Percentiles rank a stretch among this genome's conserved stretches.
Conservation (phyloP, 2,888 invertebrate species). For the Mesorhabditis sp. region DNA sequence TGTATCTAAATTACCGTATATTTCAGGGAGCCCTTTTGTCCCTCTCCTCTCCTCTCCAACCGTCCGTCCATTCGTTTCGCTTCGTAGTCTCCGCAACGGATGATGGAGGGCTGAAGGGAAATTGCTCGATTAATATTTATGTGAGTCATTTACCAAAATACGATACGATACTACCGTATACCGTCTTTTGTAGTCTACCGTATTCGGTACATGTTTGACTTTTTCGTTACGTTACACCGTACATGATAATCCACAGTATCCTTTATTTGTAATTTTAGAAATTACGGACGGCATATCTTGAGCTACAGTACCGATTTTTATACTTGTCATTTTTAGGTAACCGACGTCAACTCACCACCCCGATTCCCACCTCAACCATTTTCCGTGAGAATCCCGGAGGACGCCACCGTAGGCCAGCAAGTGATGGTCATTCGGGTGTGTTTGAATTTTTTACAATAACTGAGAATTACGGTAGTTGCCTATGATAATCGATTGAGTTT, state of each 20-base stretch:
- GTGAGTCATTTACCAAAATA: neutral
- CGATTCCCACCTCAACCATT: conserved; percentile 47
- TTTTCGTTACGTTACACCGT: too few relatives aligned
- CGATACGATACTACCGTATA: too few relatives aligned
- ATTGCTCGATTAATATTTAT: conserved; percentile 11
- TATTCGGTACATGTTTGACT: too few relatives aligned
- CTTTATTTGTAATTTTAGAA: too few relatives aligned
- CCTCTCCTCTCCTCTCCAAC: conserved; percentile 38
- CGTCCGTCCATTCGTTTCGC: conserved; percentile 37
- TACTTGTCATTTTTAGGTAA: conserved; percentile 61
- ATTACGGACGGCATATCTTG: too few relatives aligned
- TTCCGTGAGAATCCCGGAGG: conserved; percentile 70
- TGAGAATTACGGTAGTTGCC: neutral
- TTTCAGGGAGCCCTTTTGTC: conserved; percentile 45
- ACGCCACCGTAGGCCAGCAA: conserved; percentile 74
- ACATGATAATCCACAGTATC: too few relatives aligned
- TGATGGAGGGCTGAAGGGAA: conserved; percentile 27
- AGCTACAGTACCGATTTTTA: neutral
- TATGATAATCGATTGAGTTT: neutral
- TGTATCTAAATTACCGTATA: too few relatives aligned
- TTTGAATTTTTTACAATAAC: neutral
- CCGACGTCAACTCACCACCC: conserved; percentile 53
- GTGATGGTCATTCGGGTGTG: conserved; percentile 78
- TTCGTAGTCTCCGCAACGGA: conserved; percentile 51
- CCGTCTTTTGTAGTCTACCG: too few relatives aligned